phyloP scores from a whole-genome alignment of 2,113 vertebrate species.

The Procavia capensis region DNA sequence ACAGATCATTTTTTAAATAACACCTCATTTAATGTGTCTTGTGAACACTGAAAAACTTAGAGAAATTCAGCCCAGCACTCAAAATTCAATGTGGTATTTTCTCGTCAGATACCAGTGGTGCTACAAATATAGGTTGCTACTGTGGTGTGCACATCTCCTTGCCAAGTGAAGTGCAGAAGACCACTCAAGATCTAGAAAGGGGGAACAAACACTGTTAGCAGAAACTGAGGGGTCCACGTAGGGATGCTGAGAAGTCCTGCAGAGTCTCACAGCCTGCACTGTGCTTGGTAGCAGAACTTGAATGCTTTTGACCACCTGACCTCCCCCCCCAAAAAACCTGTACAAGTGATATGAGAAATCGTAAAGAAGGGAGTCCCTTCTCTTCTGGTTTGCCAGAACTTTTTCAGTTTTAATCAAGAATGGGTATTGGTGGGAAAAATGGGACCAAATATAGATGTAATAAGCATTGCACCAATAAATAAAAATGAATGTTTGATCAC shows the following conservation, averaged over 20 bases:
- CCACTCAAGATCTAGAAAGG: neutral
- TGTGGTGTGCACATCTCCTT: neutral
- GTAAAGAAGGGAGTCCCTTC: neutral
- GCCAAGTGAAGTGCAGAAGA: neutral
- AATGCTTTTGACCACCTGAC: neutral
- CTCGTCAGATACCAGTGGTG: neutral
- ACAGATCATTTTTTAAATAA: neutral
- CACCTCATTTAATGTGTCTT: neutral
- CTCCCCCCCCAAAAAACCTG: neutral
- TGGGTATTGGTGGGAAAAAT: too few relatives aligned
- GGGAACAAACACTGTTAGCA: neutral
- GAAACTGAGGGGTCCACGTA: neutral
- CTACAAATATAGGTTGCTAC: neutral
- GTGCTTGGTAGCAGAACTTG: neutral
- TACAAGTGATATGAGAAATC: neutral
- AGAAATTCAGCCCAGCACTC: neutral
- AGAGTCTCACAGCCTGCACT: neutral
- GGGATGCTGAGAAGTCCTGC: neutral
- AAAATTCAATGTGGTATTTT: neutral
- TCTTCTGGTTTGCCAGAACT: neutral
- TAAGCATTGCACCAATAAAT: too few relatives aligned
- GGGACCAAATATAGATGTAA: too few relatives aligned
- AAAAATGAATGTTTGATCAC: too few relatives aligned
- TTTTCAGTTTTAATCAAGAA: neutral
- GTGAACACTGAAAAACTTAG: neutral